Percentiles rank a stretch among this genome's conserved stretches.
phyloP scores from a whole-genome alignment of 1,140 invertebrate species.

The Leguminivora glycinivorella region DNA sequence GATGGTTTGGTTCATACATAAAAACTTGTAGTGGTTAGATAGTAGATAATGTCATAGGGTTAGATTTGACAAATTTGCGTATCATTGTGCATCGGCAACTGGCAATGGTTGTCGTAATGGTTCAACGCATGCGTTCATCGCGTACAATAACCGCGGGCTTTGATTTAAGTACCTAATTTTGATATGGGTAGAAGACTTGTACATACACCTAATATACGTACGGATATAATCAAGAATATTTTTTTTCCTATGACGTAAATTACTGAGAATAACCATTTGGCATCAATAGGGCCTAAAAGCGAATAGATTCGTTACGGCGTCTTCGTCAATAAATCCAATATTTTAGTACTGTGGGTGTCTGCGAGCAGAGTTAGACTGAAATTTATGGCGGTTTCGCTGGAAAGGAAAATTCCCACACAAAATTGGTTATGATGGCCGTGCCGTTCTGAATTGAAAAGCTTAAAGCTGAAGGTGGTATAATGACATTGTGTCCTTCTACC shows the following conservation, averaged over 20 bases:
- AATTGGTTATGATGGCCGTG: conserved; percentile 45
- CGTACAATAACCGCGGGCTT: too few relatives aligned
- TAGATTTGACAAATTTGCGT: too few relatives aligned
- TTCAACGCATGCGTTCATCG: too few relatives aligned
- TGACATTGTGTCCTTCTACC: not conserved
- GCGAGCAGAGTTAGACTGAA: conserved; percentile 35
- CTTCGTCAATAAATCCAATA: conserved; percentile 47
- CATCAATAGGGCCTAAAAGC: conserved; percentile 23
- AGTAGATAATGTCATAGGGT: too few relatives aligned
- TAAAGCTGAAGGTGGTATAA: not conserved
- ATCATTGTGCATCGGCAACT: too few relatives aligned
- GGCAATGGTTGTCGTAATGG: too few relatives aligned
- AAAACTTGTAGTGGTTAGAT: too few relatives aligned
- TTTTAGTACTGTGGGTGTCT: conserved; percentile 42
- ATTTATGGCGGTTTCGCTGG: conserved; percentile 41
- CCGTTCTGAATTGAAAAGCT: conserved; percentile 29
- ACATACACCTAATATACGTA: too few relatives aligned
- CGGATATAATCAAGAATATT: too few relatives aligned
- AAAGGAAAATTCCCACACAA: conserved; percentile 42
- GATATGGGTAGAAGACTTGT: too few relatives aligned
- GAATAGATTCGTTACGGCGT: conserved; percentile 33
- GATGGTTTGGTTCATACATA: too few relatives aligned
- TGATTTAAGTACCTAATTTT: too few relatives aligned
- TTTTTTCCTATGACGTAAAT: not conserved
- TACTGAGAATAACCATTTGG: not conserved